Evolutionary conservation across 2,888 invertebrate genomes (phyloP), one percentile per base, ranked within the genome.

Genomic region (Mylabris sibirica): DNA sequence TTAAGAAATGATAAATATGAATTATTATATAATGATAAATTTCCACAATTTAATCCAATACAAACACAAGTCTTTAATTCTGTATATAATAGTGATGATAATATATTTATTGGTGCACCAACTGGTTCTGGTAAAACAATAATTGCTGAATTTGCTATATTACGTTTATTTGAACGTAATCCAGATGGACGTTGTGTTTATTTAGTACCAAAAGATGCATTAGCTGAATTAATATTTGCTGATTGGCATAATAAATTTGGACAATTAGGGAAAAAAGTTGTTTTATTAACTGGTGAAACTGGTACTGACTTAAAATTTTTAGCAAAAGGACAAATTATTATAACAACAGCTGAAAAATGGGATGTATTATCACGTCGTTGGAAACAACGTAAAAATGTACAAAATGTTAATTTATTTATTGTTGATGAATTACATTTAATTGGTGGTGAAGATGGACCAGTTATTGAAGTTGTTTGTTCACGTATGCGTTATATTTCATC

Each of bases 1-100:
- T 86, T 99, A 22, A 86, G 98, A 77, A 97, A 98, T 85, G 87
- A 91, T 0, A 90, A 91, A 69, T 98, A 92, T 80, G 98, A 99
- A 81, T 87, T 89, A 11, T 87, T 99, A 53, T 99, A 99, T 82
- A 87, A 87, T 1, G 93, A 95, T 11, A 91, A 91, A 67, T 96
- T 97, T 82, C 93, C 93, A 1, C 96, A 97, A 84, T 99, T 99
- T 84, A 99, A 99, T 86, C 98, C 99, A 0, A 98, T 99, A 69
- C 99, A 99, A 85, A 99, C 99, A 0, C 97, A 98, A 88, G 98
- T 99, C 6, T 99, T 99, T 87, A 99, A 99, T 84, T 96, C 98
- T 0, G 94, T 99, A 0, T 99, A 98, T 87, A 98, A 98, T 83
- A 95, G 95, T 1, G 98, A 99, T 82, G 99, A 99, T 82, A 99